phyloP scores from a whole-genome alignment of 2,888 invertebrate species.

The Epinotia bilunana region DNA sequence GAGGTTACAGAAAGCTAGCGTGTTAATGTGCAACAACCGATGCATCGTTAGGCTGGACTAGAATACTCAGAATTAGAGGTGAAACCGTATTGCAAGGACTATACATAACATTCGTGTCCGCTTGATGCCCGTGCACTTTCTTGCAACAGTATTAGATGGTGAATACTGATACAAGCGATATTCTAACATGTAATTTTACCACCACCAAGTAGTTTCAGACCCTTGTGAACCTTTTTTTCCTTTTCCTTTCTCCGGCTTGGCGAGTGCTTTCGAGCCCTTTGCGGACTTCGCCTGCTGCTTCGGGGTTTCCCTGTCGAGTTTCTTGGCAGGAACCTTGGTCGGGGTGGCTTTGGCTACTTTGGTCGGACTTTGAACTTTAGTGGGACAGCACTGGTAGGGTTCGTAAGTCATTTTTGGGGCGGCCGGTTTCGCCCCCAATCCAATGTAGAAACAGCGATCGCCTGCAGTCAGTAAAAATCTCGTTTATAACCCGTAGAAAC shows the following conservation, averaged over 20 bases:
- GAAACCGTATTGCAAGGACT: conserved; percentile 60
- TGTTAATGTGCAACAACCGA: conserved; percentile 71
- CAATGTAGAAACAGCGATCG: conserved; percentile 98
- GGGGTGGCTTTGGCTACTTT: conserved; percentile 91
- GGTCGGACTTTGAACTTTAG: conserved; percentile 90
- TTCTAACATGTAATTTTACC: conserved; percentile 82
- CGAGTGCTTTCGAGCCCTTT: conserved; percentile 81
- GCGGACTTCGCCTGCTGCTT: conserved; percentile 66
- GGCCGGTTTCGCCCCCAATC: conserved; percentile 94
- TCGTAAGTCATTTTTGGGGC: conserved; percentile 91
- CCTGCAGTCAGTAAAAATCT: conserved; percentile 97
- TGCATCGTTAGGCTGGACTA: conserved; percentile 68
- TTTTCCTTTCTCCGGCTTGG: conserved; percentile 85
- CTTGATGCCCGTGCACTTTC: conserved; percentile 73
- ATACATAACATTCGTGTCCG: conserved; percentile 76
- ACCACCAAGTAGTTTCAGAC: conserved; percentile 93
- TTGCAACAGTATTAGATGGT: conserved; percentile 64
- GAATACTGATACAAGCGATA: conserved; percentile 64
- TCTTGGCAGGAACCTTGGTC: conserved; percentile 85
- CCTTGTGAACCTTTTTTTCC: conserved; percentile 93
- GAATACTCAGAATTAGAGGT: conserved; percentile 58
- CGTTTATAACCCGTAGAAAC: conserved; percentile 84
- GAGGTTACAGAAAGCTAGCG: conserved; percentile 73
- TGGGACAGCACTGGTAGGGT: conserved; percentile 97
- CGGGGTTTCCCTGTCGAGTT: conserved; percentile 76